Conservation (phyloP, 2,113 vertebrate species). For the Bagarius yarrelli region DNA sequence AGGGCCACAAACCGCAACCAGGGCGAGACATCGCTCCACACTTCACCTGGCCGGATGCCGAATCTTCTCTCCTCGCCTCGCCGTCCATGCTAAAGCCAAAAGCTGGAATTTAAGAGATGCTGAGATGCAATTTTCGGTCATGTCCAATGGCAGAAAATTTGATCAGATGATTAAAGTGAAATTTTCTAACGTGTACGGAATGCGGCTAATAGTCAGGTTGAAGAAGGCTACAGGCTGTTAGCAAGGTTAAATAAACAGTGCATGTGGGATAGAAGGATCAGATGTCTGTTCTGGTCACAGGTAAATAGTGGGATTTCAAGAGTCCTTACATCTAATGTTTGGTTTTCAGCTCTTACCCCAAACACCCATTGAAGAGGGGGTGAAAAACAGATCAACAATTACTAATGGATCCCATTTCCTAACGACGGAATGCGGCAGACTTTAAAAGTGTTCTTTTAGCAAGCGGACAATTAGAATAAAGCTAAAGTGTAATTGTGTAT, state of each 20-base stretch:
- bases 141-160: not conserved
- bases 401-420: slow-evolving; percentile 44
- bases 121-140: slow-evolving; percentile 4
- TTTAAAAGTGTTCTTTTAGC: slow-evolving; percentile 52
- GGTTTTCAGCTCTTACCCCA: slow-evolving; percentile 56
- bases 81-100: not conserved
- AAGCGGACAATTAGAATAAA: slow-evolving; percentile 38
- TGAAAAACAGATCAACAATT: slow-evolving; percentile 60
- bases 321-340: slow-evolving; percentile 57
- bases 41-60: slow-evolving; percentile 57
- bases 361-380: slow-evolving; percentile 65
- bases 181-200: not conserved
- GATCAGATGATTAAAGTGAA: slow-evolving; percentile 1
- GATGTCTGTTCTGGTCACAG: slow-evolving; percentile 58
- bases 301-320: slow-evolving; percentile 59
- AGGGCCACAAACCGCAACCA: slow-evolving; percentile 39
- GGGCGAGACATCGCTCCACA: slow-evolving; percentile 57
- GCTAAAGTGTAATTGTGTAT: slow-evolving; percentile 55
- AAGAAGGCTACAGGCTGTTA: slow-evolving; percentile 47
- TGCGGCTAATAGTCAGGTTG: not conserved
- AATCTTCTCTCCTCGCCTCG: slow-evolving; percentile 33
- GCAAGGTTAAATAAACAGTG: slow-evolving; percentile 63
- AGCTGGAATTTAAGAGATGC: not conserved
- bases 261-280: slow-evolving; percentile 60
- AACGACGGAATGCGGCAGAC: slow-evolving; percentile 62